Evolutionary conservation across 2,888 invertebrate species (phyloP).

Genomic region (Uloborus plumipes): DNA sequence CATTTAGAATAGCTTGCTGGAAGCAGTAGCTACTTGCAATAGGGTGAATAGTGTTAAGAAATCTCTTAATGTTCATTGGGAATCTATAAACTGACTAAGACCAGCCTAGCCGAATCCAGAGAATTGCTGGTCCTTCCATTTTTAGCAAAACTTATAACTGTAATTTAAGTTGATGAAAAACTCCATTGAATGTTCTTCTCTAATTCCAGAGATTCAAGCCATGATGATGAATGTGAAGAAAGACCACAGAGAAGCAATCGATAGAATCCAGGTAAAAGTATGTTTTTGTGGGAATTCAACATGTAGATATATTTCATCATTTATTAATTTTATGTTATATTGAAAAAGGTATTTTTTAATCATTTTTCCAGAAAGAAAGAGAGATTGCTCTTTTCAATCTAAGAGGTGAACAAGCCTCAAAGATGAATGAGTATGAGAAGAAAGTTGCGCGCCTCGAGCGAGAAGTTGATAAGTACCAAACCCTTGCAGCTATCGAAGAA

Average conservation of each 20-base stretch:
- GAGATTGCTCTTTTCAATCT: constrained; percentile 66
- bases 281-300: not conserved
- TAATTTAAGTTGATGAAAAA: too few relatives aligned
- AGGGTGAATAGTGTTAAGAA: too few relatives aligned
- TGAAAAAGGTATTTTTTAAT: not conserved
- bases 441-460: constrained; percentile 73
- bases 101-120: too few relatives aligned
- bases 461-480: constrained; percentile 77
- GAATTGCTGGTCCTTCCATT: too few relatives aligned
- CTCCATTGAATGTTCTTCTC: too few relatives aligned
- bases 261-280: constrained; percentile 68
- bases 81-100: too few relatives aligned
- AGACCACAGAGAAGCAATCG: constrained; percentile 72
- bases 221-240: constrained; percentile 72
- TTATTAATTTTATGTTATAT: not conserved
- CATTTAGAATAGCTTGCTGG: too few relatives aligned
- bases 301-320: not conserved
- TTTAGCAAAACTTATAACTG: too few relatives aligned
- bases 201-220: constrained; percentile 69
- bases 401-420: constrained; percentile 71
- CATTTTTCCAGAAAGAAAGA: constrained; percentile 67
- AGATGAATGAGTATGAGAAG: constrained; percentile 71
- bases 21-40: too few relatives aligned
- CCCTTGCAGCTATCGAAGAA: constrained; percentile 75
- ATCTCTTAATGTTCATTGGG: too few relatives aligned